Percentiles rank a stretch among this genome's conserved stretches.
Evolutionary conservation across 2,888 invertebrate species (phyloP).

Genomic region (Dioctria linearis): DNA sequence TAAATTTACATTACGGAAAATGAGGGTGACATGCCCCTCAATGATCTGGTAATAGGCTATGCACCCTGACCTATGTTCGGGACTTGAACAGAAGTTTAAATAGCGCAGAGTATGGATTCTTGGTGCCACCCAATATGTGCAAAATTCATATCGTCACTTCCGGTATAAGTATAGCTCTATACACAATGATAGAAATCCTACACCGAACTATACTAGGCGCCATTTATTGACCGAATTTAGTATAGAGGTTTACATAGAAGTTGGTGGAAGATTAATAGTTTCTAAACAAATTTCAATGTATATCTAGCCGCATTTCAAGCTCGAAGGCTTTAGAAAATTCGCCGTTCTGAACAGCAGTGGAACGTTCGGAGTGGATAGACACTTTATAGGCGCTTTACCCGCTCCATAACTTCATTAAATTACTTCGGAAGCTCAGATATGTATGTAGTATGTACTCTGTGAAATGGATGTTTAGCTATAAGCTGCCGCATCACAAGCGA

Average conservation of each 20-base stretch:
- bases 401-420: conserved; percentile 52
- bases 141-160: conserved; percentile 9
- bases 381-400: conserved; percentile 41
- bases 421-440: background rate
- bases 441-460: background rate
- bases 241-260: background rate
- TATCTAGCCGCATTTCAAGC: background rate
- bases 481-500: background rate
- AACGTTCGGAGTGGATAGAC: background rate
- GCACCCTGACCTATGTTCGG: conserved; percentile 19
- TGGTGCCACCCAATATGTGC: conserved; percentile 14
- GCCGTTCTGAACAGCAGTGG: background rate
- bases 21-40: conserved; percentile 31
- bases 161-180: background rate
- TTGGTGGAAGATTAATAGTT: conserved; percentile 21
- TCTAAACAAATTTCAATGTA: conserved; percentile 40
- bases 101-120: background rate
- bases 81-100: background rate
- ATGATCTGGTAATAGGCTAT: conserved; percentile 11
- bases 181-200: background rate
- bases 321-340: background rate
- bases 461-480: background rate
- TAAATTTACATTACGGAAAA: conserved; percentile 33
- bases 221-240: conserved; percentile 24
- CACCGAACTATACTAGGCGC: background rate